phyloP scores from a whole-genome alignment of 2,797 vertebrate species.

The Sciurus carolinensis region DNA sequence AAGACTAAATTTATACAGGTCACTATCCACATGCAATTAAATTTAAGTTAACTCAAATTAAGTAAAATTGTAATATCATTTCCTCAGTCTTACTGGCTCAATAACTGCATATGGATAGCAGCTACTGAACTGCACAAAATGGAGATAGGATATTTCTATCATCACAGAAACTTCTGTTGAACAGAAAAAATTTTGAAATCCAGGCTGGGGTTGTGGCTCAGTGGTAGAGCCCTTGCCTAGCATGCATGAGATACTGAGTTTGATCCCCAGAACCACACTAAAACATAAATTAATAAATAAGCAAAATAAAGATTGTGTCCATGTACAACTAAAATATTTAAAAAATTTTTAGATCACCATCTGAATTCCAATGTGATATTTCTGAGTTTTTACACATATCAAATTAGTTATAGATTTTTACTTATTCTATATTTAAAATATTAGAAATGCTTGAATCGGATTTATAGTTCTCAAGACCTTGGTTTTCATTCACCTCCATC shows the following conservation, averaged over 20 bases:
- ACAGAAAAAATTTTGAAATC: no score
- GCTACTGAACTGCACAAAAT: not conserved
- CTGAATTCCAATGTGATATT: constrained; percentile 30
- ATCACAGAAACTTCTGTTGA: not conserved
- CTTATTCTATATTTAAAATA: constrained; percentile 27
- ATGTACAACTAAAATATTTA: no score
- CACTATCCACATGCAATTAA: not conserved
- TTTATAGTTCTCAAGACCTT: constrained; percentile 22
- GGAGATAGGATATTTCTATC: not conserved
- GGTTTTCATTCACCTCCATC: constrained; percentile 42
- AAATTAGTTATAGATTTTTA: constrained; percentile 30
- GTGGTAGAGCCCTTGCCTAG: no score
- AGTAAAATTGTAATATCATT: constrained; percentile 35
- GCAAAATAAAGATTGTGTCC: no score
- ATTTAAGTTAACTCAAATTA: constrained; percentile 67
- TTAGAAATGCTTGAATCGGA: constrained; percentile 22
- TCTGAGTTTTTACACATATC: constrained; percentile 35
- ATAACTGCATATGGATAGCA: not conserved
- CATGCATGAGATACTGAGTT: no score
- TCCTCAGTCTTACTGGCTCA: not conserved
- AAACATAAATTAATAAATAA: no score
- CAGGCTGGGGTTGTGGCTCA: no score
- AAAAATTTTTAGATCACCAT: not conserved
- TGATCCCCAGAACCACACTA: no score
- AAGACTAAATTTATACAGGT: constrained; percentile 7